Conservation (phyloP, 2,113 vertebrate species). For the Pseudorhombus dupliciocellatus region DNA sequence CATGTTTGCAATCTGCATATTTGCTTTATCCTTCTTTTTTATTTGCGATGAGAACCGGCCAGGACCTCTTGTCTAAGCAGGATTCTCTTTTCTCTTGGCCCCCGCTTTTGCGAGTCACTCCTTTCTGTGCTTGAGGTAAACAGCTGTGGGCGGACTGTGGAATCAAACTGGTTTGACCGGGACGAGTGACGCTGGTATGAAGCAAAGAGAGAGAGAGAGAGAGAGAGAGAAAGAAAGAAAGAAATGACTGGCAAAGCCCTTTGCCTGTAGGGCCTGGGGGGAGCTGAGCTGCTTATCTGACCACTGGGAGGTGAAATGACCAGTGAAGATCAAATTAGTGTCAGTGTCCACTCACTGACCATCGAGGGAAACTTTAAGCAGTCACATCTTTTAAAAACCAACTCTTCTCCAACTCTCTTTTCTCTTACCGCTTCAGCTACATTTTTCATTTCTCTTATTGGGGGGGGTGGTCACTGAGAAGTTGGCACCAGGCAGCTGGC, state of each 20-base stretch:
- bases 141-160: slow-evolving; percentile 31
- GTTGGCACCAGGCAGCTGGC: not conserved
- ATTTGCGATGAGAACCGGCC: not conserved
- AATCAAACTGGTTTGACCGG: slow-evolving; percentile 71
- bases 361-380: not conserved
- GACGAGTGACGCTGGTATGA: slow-evolving; percentile 12
- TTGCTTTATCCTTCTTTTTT: not conserved
- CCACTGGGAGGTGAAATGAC: not conserved
- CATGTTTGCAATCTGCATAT: not conserved
- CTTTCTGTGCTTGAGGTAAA: slow-evolving; percentile 47
- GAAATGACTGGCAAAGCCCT: slow-evolving; percentile 18
- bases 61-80: slow-evolving; percentile 37
- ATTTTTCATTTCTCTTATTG: not conserved
- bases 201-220: not conserved
- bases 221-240: not conserved
- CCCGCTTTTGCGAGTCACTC: slow-evolving; percentile 16
- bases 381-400: not conserved
- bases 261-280: slow-evolving; percentile 5
- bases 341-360: not conserved
- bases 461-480: not conserved
- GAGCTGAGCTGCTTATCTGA: slow-evolving; percentile 19
- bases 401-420: not conserved
- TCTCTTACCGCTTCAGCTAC: not conserved
- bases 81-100: slow-evolving; percentile 12
- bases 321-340: not conserved